Conservation (phyloP, 2,113 vertebrate species). For the Cyanoramphus novaezelandiae region DNA sequence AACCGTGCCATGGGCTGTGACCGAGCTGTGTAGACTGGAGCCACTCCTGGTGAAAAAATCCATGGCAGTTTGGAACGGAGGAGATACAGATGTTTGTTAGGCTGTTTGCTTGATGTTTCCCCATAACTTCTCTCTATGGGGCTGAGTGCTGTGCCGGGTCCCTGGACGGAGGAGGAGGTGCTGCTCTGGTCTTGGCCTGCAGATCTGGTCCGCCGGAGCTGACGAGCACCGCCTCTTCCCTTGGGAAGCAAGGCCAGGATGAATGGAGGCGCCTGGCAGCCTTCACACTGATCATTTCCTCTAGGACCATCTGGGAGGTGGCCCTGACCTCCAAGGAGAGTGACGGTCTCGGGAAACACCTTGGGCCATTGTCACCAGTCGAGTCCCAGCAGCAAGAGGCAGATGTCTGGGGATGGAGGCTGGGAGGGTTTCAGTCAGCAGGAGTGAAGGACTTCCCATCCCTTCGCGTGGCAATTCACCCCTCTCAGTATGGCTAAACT, state of each 20-base stretch:
- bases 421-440: accelerated
- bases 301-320: neutral
- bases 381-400: neutral
- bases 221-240: accelerated
- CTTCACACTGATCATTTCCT: neutral
- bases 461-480: neutral
- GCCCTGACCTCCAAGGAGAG: neutral
- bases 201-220: accelerated
- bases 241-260: neutral
- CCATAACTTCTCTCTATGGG: neutral
- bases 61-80: neutral
- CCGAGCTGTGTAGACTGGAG: neutral
- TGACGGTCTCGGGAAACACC: neutral
- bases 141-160: neutral
- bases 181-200: neutral
- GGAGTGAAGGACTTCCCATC: neutral
- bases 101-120: neutral
- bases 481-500: neutral
- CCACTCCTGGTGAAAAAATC: neutral
- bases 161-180: neutral
- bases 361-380: neutral
- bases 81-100: neutral
- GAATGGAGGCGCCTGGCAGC: neutral
- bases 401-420: neutral
- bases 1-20: accelerated